These are phyloP conservation scores for Notoglanidium macrostoma DNA, from an alignment of 2,797 vertebrate genomes.

Conservation along the genomic window DNA sequence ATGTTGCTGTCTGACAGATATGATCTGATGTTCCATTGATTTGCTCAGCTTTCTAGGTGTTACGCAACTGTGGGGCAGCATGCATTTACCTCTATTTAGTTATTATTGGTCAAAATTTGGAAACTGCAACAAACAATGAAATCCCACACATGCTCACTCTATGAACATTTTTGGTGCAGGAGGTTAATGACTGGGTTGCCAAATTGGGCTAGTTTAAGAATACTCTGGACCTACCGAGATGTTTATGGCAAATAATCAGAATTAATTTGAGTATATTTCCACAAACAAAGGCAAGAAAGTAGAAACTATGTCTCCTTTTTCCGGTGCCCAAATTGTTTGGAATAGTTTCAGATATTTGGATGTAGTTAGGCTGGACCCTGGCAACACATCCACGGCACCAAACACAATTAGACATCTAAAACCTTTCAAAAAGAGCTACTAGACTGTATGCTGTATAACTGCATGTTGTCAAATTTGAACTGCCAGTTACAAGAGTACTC, in stretches of 20 bases:
- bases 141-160: not conserved
- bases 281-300: not conserved
- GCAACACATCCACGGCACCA: not conserved
- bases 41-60: not conserved
- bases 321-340: not conserved
- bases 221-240: not conserved
- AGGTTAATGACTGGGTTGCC: not conserved
- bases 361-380: not conserved
- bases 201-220: not conserved
- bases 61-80: not conserved
- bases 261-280: not conserved
- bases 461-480: not conserved
- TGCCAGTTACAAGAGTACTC: not conserved
- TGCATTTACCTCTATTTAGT: not conserved
- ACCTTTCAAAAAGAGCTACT: not conserved
- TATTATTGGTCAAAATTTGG: not conserved
- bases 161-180: not conserved
- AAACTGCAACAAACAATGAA: not conserved
- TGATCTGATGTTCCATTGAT: not conserved
- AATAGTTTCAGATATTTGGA: not conserved
- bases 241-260: not conserved
- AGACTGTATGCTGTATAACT: not conserved
- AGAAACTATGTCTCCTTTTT: not conserved
- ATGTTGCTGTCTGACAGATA: not conserved
- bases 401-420: not conserved